Evolutionary conservation across 2,888 invertebrate genomes (phyloP).

Genomic region (Papilio protenor): DNA sequence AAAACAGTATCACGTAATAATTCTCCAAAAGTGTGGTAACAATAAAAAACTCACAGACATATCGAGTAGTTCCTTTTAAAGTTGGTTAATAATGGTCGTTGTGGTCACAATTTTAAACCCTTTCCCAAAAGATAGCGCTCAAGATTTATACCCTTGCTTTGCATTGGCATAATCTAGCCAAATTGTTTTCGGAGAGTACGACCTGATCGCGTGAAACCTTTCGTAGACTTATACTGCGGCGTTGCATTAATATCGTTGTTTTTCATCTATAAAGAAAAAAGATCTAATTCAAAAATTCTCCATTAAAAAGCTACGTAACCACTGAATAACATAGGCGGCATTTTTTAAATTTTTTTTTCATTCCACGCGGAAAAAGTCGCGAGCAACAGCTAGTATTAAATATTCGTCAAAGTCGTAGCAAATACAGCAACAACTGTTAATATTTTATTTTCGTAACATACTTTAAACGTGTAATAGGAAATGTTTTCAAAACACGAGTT

Average conservation of each 20-base stretch:
- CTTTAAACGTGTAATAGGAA: background rate
- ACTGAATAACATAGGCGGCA: no score
- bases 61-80: no score
- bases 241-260: background rate
- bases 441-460: background rate
- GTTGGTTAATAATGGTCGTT: no score
- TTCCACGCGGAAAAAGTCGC: no score
- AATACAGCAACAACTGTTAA: background rate
- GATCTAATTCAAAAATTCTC: no score
- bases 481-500: background rate
- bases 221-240: background rate
- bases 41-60: no score
- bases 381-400: background rate
- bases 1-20: background rate
- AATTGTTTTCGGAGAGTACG: background rate
- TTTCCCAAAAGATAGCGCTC: background rate
- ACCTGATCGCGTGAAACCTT: background rate
- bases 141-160: background rate
- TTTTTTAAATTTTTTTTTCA: no score
- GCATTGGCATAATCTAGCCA: background rate
- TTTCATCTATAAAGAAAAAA: background rate
- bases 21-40: no score
- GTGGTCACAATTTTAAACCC: background rate
- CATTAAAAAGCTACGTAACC: no score
- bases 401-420: background rate